Conservation (phyloP, 1,140 invertebrate genomes). For the Aphidius ervi region DNA sequence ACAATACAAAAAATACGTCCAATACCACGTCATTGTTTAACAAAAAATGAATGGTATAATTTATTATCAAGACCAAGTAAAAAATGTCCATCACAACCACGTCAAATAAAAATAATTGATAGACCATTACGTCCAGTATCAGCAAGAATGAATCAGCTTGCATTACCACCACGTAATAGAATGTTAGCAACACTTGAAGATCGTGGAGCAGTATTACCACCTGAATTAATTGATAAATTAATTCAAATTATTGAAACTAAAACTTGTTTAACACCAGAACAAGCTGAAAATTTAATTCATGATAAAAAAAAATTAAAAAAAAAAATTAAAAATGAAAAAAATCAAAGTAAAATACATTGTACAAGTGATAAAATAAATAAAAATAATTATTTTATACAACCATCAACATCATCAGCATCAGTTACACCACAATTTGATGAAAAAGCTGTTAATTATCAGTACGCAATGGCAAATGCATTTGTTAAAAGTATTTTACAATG, state of each 20-base stretch:
- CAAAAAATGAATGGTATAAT: slow-evolving; percentile 36
- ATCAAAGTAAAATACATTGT: slow-evolving; percentile 21
- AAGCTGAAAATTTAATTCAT: slow-evolving; percentile 32
- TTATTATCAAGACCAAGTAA: slow-evolving; percentile 34
- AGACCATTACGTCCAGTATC: slow-evolving; percentile 27
- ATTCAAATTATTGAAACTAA: slow-evolving; percentile 37
- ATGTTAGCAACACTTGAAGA: slow-evolving; percentile 35
- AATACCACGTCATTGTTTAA: slow-evolving; percentile 35
- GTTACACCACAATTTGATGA: slow-evolving; percentile 17
- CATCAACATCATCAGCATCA: neutral
- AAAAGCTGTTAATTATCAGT: slow-evolving; percentile 37
- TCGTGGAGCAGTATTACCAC: slow-evolving; percentile 27
- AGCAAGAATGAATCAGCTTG: slow-evolving; percentile 35
- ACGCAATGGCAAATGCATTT: slow-evolving; percentile 41
- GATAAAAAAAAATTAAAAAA: slow-evolving; percentile 17
- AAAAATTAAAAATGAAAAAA: slow-evolving; percentile 23
- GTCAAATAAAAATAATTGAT: slow-evolving; percentile 18
- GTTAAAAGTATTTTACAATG: slow-evolving; percentile 41
- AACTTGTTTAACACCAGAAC: slow-evolving; percentile 41
- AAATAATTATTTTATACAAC: neutral
- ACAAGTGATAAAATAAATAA: slow-evolving; percentile 4
- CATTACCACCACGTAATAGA: slow-evolving; percentile 35
- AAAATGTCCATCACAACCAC: slow-evolving; percentile 30
- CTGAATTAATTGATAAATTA: slow-evolving; percentile 37
- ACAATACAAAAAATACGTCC: slow-evolving; percentile 27